Evolutionary conservation across 2,113 vertebrate species (phyloP), one percentile per base, ranked within the genome.

Genomic region (Echinops telfairi): DNA sequence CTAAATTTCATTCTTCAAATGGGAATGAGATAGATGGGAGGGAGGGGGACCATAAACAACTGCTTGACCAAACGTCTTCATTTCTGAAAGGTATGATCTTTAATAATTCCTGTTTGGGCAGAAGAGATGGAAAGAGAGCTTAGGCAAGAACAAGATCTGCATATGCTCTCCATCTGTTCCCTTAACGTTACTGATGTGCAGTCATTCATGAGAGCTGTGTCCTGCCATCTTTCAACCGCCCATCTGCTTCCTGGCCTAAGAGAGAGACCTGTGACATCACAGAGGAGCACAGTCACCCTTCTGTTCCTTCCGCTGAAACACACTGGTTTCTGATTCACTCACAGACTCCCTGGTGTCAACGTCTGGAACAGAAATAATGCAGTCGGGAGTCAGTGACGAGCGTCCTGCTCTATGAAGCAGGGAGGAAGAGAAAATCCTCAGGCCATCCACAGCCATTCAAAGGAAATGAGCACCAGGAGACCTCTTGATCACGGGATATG

Each of bases 1-100:
- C 73, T 89, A 76, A 62, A 64, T 89, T 91, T 80, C 62, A 76
- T 91, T 91, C 10, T 1, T 86, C 71, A 93, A 0, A 73, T 73
- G 47, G 12, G 92, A 89, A 25, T 25, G 10, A 88, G 38, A 91
- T 53, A 53, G 90, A 62, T 19, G 66, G 31, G 83, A 80, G 17
- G 17, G 36, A 5, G 29, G 64, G 62, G 20, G 23, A 10, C 9
- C 64, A 29, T 2, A 29, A 66, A 29, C 16, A 86, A 23, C 33
- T 40, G 19, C 47, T 86, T 76, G 36, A 68, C 27, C 76, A 17
- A 22, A 86, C 86, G 78, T 20, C 36, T 38, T 91, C 3, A 38
- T 43, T 83, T 91, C 70, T 83, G 58, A 86, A 91, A 11, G 25
- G 62, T 38, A 73, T 57, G 71, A 80, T 90, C 14, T 64, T 88